Percentiles rank a stretch among this genome's conserved stretches.
phyloP scores from a whole-genome alignment of 1,140 invertebrate genomes.

The Stegodyphus dumicola region DNA sequence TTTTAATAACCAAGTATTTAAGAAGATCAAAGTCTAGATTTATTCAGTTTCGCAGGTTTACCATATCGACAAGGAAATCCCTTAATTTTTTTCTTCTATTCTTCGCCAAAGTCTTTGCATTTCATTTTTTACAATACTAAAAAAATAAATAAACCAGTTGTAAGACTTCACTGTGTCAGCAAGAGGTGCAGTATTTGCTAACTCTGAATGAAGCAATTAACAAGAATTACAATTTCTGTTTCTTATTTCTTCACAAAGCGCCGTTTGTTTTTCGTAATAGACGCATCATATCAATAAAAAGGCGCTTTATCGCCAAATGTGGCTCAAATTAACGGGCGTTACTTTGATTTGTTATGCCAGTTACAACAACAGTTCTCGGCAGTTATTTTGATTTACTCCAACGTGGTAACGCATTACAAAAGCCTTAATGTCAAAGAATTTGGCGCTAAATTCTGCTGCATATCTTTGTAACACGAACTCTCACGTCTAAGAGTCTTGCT shows the following conservation, averaged over 20 bases:
- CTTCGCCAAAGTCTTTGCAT: no score
- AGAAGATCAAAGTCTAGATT: no score
- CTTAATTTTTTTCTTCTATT: no score
- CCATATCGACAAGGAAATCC: no score
- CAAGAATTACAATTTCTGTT: neutral
- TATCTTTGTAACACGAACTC: neutral
- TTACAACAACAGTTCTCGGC: slow-evolving; percentile 7
- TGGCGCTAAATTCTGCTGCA: slow-evolving; percentile 17
- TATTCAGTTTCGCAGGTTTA: no score
- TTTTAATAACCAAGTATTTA: no score
- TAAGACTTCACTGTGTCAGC: no score
- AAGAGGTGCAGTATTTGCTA: no score
- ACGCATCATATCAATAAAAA: slow-evolving; percentile 46
- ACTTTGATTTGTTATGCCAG: slow-evolving; percentile 44
- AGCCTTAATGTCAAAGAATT: slow-evolving; percentile 32
- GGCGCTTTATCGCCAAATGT: slow-evolving; percentile 25
- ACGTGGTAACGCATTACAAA: slow-evolving; percentile 19
- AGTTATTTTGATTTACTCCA: slow-evolving; percentile 45
- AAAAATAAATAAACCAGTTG: no score
- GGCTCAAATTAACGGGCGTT: slow-evolving; percentile 30
- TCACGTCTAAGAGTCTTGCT: no score
- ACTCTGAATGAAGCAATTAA: no score
- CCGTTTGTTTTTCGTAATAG: slow-evolving; percentile 45
- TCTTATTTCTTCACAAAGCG: neutral
- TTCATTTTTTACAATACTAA: no score